These are phyloP conservation scores for Atrichornis clamosus DNA, from an alignment of 2,113 vertebrate species.

Conservation along the genomic window DNA sequence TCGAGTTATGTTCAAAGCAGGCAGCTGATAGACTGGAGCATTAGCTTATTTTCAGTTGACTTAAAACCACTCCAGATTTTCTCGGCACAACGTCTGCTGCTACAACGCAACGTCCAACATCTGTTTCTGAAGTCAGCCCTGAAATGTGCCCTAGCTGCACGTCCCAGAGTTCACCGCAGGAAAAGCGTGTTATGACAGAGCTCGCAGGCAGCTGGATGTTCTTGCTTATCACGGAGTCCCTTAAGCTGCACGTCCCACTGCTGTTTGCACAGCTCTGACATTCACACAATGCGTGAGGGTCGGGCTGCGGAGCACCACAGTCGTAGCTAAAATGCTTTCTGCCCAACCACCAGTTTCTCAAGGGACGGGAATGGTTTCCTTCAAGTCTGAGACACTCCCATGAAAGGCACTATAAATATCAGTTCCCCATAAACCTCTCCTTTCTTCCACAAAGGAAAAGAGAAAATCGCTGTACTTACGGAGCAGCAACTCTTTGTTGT, in stretches of 20 bases:
- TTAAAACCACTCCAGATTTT: neutral
- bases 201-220: neutral
- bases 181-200: neutral
- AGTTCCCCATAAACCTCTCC: neutral
- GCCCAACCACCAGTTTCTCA: neutral
- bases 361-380: neutral
- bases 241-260: neutral
- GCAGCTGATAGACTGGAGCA: neutral
- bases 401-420: neutral
- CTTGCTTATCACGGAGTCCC: neutral
- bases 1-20: neutral
- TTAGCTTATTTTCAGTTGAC: neutral
- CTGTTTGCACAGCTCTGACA: neutral
- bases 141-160: neutral
- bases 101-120: neutral
- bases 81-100: neutral
- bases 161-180: neutral
- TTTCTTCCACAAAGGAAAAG: neutral
- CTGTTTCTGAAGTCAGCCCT: neutral
- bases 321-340: neutral
- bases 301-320: neutral
- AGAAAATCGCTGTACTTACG: neutral
- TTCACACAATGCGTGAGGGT: neutral
- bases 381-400: neutral
- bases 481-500: neutral